Evolutionary conservation across 2,888 invertebrate genomes (phyloP).

Genomic region (Plebejus melissa): DNA sequence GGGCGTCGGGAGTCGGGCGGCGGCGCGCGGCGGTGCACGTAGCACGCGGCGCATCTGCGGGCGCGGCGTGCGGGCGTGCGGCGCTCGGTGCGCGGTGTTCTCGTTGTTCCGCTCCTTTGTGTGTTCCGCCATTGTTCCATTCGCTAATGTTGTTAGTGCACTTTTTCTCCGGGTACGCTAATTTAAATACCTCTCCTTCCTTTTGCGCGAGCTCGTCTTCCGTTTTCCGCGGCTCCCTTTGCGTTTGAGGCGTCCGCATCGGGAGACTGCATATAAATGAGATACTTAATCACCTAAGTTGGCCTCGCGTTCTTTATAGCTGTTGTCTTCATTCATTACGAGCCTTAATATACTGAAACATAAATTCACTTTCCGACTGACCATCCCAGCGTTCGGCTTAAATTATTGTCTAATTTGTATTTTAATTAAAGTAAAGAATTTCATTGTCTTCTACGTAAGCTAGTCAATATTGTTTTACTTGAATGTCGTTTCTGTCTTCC

Average conservation of each 20-base stretch:
- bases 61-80: conserved; percentile 35
- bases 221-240: conserved; percentile 76
- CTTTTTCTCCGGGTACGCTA: conserved; percentile 76
- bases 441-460: not conserved
- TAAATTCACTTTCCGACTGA: conserved; percentile 42
- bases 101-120: conserved; percentile 66
- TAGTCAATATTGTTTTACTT: conserved; percentile 19
- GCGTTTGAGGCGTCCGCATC: conserved; percentile 71
- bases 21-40: conserved; percentile 37
- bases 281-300: conserved; percentile 77
- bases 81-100: conserved; percentile 38
- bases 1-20: conserved; percentile 38
- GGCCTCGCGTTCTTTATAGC: conserved; percentile 69
- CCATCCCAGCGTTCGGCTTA: conserved; percentile 35
- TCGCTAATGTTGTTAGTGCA: conserved; percentile 78
- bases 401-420: conserved; percentile 32
- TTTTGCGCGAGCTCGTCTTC: conserved; percentile 75
- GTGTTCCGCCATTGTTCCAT: conserved; percentile 67
- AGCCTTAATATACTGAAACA: conserved; percentile 42
- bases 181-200: conserved; percentile 77
- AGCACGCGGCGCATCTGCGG: conserved; percentile 37
- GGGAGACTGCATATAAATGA: conserved; percentile 78
- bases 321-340: conserved; percentile 71
- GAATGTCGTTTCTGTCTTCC: conserved; percentile 16
- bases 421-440: conserved; percentile 29